Evolutionary conservation across 2,113 vertebrate genomes (phyloP).

Genomic region (Aphyosemion australe): DNA sequence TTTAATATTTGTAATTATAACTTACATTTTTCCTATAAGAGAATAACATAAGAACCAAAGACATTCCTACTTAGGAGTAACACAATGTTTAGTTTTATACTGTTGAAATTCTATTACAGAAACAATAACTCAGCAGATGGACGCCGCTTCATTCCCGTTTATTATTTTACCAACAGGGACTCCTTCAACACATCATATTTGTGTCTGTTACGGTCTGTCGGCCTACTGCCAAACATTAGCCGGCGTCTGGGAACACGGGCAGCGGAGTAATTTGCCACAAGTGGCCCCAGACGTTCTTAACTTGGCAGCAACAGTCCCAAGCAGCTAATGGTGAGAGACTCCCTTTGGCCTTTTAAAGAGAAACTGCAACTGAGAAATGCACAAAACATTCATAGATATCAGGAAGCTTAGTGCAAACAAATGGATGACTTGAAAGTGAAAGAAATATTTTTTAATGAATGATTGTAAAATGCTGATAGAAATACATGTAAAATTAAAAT

Average conservation of each 20-base stretch:
- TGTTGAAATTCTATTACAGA: too few species aligned
- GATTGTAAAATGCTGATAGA: constrained; percentile 7
- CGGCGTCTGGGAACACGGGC: constrained; percentile 45
- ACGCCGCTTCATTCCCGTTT: constrained; percentile 4
- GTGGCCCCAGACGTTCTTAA: constrained; percentile 52
- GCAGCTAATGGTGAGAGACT: constrained; percentile 51
- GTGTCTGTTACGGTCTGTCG: constrained; percentile 19
- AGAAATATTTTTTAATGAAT: neutral
- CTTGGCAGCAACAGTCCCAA: constrained; percentile 56
- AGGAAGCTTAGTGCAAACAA: constrained; percentile 43
- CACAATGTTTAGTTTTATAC: too few species aligned
- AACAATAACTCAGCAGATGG: neutral
- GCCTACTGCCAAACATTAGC: constrained; percentile 48
- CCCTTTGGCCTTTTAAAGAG: constrained; percentile 35
- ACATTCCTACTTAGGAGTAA: neutral
- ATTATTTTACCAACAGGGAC: constrained; percentile 29
- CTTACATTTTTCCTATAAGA: too few species aligned
- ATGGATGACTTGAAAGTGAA: neutral
- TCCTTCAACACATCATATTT: constrained; percentile 33
- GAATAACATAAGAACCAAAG: too few species aligned
- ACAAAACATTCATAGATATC: constrained; percentile 37
- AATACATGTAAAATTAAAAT: constrained; percentile 4
- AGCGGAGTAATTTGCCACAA: constrained; percentile 56
- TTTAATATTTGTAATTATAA: too few species aligned
- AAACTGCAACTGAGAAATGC: constrained; percentile 19